phyloP scores from a whole-genome alignment of 2,113 vertebrate species.

The Tragulus kanchil region DNA sequence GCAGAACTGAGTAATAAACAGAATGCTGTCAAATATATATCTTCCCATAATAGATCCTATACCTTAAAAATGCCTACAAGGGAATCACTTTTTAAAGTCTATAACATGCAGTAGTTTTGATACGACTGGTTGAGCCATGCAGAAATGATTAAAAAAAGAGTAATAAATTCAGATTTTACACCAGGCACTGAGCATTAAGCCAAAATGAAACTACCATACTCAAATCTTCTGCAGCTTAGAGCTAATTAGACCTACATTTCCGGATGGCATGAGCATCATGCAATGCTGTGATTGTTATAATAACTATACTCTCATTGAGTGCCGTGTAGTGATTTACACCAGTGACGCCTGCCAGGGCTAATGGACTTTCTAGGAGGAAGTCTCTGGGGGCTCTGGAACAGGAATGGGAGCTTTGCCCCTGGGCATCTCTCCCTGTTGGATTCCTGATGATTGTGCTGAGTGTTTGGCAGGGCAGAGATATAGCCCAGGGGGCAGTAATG shows the following conservation, averaged over 20 bases:
- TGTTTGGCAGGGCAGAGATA: constrained; percentile 50
- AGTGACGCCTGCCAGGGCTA: constrained; percentile 80
- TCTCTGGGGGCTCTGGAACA: constrained; percentile 68
- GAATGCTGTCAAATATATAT: constrained; percentile 86
- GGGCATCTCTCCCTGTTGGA: not conserved
- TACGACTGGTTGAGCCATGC: constrained; percentile 81
- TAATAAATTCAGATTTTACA: constrained; percentile 87
- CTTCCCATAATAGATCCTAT: constrained; percentile 82
- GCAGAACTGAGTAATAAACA: constrained; percentile 85
- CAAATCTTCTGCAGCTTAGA: constrained; percentile 87
- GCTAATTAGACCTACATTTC: constrained; percentile 88
- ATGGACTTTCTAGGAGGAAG: constrained; percentile 79
- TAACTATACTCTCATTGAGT: constrained; percentile 86
- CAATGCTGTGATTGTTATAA: constrained; percentile 86
- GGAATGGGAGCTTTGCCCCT: constrained; percentile 29
- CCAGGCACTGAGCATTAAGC: constrained; percentile 83
- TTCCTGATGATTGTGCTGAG: constrained; percentile 38
- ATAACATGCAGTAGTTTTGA: constrained; percentile 85
- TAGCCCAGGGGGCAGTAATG: constrained; percentile 72
- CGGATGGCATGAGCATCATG: constrained; percentile 80
- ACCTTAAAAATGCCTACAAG: constrained; percentile 81
- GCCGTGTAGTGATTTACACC: constrained; percentile 84
- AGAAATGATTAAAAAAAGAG: constrained; percentile 86
- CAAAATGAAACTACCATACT: constrained; percentile 84
- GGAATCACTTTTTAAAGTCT: constrained; percentile 84